Base-by-base conservation (phyloP, 2,113 vertebrate genomes). In the Dipodomys spectabilis region DNA sequence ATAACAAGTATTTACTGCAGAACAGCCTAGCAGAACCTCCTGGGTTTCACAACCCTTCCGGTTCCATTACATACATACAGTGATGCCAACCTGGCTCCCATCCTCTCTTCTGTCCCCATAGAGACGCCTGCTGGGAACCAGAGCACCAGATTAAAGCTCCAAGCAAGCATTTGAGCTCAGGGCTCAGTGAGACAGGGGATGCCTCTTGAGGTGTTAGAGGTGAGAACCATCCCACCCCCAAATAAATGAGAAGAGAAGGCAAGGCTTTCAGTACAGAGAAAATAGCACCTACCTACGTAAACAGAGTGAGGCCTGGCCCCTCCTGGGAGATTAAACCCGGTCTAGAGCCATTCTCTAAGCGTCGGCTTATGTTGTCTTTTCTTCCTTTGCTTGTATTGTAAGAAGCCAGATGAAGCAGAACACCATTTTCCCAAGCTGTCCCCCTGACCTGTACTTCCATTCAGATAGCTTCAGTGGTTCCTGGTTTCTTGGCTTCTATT, bases 21-120 rank as follows among this genome's bases (percentile, higher is more conserved):
- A 95, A 82, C 64, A 93, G 93, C 92, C 69, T 84, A 86, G 86
- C 90, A 80, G 83, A 95, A 28, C 67, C 90, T 93, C 93, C 78
- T 92, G 96, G 85, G 96, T 95, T 96, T 96, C 90, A 95, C 93
- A 96, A 95, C 90, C 92, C 95, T 95, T 96, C 93, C 27, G 39
- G 90, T 87, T 96, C 79, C 60, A 39, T 95, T 84, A 92, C 88
- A 32, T 30, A n/a, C 0, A 8, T 78, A 53, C 27, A 90, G 80
- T 64, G 75, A 93, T 87, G 93, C 85, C 94, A 89, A 53, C 65
- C 74, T 82, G 94, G 81, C 84, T 90, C 87, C 72, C 5, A 1
- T 77, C 65, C 86, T 93, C 28, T 6, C 64, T 78, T 30, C 45
- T 6, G 62, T 67, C 35, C 84, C 89, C 89, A 62, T 10, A 78